Conservation (phyloP, 2,888 invertebrate genomes). For the Chirona hameri region DNA sequence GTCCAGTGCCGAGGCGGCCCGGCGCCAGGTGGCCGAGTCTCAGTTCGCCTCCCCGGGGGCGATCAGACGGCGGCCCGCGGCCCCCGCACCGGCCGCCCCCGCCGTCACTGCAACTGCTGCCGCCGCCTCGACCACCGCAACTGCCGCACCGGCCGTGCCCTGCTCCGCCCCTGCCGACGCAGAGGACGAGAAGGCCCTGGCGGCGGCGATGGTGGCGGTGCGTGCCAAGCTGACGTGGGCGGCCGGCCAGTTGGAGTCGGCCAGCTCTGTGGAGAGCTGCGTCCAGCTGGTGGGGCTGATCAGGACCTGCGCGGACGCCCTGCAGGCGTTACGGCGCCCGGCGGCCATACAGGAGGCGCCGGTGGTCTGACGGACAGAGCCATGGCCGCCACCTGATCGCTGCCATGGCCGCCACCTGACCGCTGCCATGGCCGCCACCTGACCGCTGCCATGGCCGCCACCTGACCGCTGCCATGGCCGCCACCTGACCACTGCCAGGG, state of each 20-base stretch:
- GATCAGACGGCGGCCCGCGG: neutral
- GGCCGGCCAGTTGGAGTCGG: neutral
- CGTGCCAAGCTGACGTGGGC: neutral
- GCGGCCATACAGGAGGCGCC: neutral
- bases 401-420: too few species aligned
- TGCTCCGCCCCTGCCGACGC: neutral
- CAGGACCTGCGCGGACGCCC: neutral
- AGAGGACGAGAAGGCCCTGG: neutral
- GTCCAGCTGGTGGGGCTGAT: neutral
- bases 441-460: neutral
- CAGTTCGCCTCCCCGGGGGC: conserved; percentile 30
- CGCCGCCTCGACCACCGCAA: neutral
- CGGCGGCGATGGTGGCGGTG: neutral
- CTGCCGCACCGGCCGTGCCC: neutral
- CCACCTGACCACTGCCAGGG: too few species aligned
- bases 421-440: neutral
- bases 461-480: neutral
- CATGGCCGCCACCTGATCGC: too few species aligned
- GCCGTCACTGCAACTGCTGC: neutral
- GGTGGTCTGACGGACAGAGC: neutral
- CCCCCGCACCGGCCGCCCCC: neutral
- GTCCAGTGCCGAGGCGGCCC: conserved; percentile 37
- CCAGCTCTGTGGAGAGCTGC: neutral
- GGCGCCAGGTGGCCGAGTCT: conserved; percentile 37
- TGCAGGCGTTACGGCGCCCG: neutral